phyloP scores from a whole-genome alignment of 2,113 vertebrate species.

The Xiphophorus hellerii region DNA sequence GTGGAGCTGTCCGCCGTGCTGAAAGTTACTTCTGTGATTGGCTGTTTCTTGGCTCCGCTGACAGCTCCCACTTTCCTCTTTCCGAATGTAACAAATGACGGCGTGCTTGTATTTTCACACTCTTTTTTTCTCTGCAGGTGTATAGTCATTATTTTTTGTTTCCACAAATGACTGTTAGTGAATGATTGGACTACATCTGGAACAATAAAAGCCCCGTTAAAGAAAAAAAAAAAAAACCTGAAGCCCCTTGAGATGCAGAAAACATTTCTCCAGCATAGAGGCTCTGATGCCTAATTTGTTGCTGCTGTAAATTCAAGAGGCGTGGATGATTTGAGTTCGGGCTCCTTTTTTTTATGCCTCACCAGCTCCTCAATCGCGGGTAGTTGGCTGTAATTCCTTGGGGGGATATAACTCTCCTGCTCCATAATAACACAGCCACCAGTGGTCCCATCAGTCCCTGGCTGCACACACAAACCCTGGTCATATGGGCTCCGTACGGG shows the following conservation, averaged over 20 bases:
- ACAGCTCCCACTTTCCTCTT: constrained; percentile 12
- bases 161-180: not conserved
- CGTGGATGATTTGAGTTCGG: constrained; percentile 59
- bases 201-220: constrained; percentile 7
- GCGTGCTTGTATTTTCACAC: not conserved
- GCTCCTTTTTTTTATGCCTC: constrained; percentile 69
- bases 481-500: constrained; percentile 26
- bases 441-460: constrained; percentile 58
- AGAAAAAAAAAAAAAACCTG: constrained; percentile 41
- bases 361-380: constrained; percentile 63
- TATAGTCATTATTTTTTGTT: not conserved
- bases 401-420: constrained; percentile 69
- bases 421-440: constrained; percentile 68
- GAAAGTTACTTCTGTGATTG: constrained; percentile 40
- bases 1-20: constrained; percentile 55
- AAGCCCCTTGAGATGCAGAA: constrained; percentile 4
- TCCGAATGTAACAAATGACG: not conserved
- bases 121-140: not conserved
- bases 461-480: constrained; percentile 39
- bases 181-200: constrained; percentile 10
- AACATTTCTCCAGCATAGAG: constrained; percentile 33
- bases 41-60: constrained; percentile 32
- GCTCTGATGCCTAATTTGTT: constrained; percentile 44
- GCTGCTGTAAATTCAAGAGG: constrained; percentile 38
- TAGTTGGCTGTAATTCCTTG: constrained; percentile 64